A percentile compares a stretch with the other conserved stretches of the same genome.
Conservation (phyloP, 2,113 vertebrate species). For the rat (Rattus norvegicus) region DNA sequence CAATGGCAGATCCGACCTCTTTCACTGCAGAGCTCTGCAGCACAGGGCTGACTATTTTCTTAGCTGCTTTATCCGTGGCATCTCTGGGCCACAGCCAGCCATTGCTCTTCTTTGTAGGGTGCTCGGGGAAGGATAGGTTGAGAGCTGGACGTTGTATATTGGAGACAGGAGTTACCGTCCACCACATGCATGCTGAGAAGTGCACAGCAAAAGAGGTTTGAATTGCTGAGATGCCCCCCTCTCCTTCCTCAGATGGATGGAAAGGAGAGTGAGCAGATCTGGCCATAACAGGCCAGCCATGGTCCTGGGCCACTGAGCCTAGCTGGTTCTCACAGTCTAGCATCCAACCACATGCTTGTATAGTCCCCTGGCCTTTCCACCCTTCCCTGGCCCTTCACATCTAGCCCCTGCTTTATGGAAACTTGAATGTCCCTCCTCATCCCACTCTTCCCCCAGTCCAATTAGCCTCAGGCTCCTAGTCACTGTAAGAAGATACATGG, state of each 20-base stretch:
- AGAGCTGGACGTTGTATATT: neutral
- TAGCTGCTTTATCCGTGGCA: rapidly evolving
- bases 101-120: neutral
- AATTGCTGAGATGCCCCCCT: neutral
- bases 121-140: neutral
- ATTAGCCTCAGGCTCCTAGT: too few relatives aligned
- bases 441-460: neutral
- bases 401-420: neutral
- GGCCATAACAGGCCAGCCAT: neutral
- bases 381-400: neutral
- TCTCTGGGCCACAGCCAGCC: neutral
- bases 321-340: rapidly evolving
- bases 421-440: too few relatives aligned
- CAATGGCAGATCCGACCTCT: neutral
- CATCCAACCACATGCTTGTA: rapidly evolving
- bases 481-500: neutral
- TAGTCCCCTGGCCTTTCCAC: rapidly evolving
- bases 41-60: rapidly evolving
- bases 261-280: rapidly evolving
- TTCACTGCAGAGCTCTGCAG: neutral
- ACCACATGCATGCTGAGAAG: neutral
- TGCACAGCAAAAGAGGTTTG: neutral
- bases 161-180: neutral
- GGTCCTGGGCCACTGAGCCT: neutral
- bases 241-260: too few relatives aligned